These are phyloP conservation scores for Molorchus minor DNA, from an alignment of 2,888 invertebrate genomes.

Conservation along the genomic window DNA sequence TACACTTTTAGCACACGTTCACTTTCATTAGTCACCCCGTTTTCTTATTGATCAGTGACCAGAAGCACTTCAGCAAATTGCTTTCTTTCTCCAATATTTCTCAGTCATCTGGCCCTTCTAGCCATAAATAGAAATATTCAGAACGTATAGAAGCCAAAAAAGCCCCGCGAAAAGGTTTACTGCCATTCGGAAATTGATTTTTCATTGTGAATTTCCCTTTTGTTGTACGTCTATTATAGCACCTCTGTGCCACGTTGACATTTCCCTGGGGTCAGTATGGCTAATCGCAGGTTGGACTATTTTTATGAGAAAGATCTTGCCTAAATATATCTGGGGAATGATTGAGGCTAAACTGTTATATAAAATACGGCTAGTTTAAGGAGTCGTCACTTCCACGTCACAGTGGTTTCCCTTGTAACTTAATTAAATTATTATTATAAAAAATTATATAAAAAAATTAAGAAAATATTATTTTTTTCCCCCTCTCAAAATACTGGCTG, in stretches of 20 bases:
- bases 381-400: no score
- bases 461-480: no score
- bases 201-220: conserved; percentile 39
- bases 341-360: neutral
- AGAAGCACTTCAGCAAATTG: conserved; percentile 3
- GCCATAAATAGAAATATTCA: conserved; percentile 13
- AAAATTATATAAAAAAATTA: no score
- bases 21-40: neutral
- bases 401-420: no score
- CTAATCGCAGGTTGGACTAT: conserved; percentile 9
- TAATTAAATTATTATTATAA: no score
- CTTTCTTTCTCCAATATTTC: conserved; percentile 8
- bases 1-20: neutral
- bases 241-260: conserved; percentile 8
- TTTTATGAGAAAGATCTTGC: conserved; percentile 3
- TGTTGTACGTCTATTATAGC: conserved; percentile 27
- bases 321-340: conserved; percentile 8
- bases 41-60: conserved; percentile 8
- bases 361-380: conserved; percentile 1
- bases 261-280: neutral
- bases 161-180: conserved; percentile 3
- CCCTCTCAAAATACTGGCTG: no score
- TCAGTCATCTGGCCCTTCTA: neutral
- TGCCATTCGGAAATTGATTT: conserved; percentile 37
- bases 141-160: conserved; percentile 14